phyloP scores from a whole-genome alignment of 2,797 vertebrate species.

The Rhinophrynus dorsalis region DNA sequence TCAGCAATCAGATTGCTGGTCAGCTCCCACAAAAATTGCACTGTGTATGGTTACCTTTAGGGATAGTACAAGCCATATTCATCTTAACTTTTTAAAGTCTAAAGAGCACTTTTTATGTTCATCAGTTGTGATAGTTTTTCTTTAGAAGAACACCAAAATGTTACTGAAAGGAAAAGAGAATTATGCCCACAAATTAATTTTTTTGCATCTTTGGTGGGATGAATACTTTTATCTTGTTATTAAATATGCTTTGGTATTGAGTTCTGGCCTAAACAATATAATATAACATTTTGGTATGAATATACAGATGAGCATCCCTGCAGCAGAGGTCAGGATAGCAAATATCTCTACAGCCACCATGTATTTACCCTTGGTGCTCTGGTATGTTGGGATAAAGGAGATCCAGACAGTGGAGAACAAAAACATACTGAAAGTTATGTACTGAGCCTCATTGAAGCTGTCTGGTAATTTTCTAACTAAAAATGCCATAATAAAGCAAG shows the following conservation, averaged over 20 bases:
- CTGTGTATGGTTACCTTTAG: no score
- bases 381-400: slow-evolving; percentile 6
- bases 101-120: no score
- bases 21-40: no score
- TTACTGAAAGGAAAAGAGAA: no score
- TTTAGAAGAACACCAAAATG: no score
- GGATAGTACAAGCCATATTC: no score
- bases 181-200: no score
- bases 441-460: slow-evolving; percentile 35
- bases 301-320: slow-evolving; percentile 28
- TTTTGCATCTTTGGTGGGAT: no score
- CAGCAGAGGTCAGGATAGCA: slow-evolving; percentile 26
- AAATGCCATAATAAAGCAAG: slow-evolving; percentile 12
- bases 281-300: slow-evolving; percentile 4
- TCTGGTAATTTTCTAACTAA: slow-evolving; percentile 19
- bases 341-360: slow-evolving; percentile 36
- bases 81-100: no score
- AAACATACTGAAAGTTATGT: slow-evolving; percentile 39
- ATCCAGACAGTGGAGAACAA: slow-evolving; percentile 37
- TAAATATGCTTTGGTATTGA: not conserved
- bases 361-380: slow-evolving; percentile 35
- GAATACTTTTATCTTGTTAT: not conserved
- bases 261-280: not conserved
- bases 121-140: no score
- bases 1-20: no score